Percentiles rank a stretch among this genome's conserved stretches.
These are phyloP conservation scores for Phenganax subtilis DNA, from an alignment of 92 coral and sea anemone genomes.

Conservation along the genomic window DNA sequence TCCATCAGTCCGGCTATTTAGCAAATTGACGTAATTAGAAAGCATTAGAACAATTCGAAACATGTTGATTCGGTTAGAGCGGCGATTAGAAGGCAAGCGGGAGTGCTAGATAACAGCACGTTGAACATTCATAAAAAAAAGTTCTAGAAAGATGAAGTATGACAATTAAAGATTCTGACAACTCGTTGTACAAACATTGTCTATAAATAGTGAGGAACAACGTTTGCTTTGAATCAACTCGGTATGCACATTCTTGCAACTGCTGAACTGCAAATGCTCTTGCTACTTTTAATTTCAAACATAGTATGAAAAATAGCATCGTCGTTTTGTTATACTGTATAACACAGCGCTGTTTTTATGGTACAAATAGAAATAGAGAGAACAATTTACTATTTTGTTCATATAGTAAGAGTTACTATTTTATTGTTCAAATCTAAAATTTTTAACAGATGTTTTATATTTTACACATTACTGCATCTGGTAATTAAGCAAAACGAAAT, in stretches of 20 bases:
- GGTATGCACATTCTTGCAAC: background rate
- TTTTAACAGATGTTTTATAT: too few relatives aligned
- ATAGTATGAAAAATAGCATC: too few relatives aligned
- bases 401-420: too few relatives aligned
- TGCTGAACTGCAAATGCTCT: background rate
- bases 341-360: too few relatives aligned
- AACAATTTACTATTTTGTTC: too few relatives aligned
- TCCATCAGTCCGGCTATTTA: background rate
- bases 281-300: too few relatives aligned
- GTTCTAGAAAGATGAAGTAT: slow-evolving; percentile 5
- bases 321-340: too few relatives aligned
- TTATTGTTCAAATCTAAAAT: too few relatives aligned
- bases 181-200: slow-evolving; percentile 6
- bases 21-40: background rate
- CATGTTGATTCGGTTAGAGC: slow-evolving; percentile 1
- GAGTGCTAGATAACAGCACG: slow-evolving; percentile 1
- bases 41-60: background rate
- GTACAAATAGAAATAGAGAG: too few relatives aligned
- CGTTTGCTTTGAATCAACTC: background rate
- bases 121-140: background rate
- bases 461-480: too few relatives aligned
- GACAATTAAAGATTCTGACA: slow-evolving; percentile 8
- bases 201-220: slow-evolving; percentile 1
- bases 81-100: slow-evolving; percentile 6
- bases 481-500: too few relatives aligned